Evolutionary conservation across 2,888 invertebrate genomes (phyloP).

Genomic region (Drosophila kuntzei): DNA sequence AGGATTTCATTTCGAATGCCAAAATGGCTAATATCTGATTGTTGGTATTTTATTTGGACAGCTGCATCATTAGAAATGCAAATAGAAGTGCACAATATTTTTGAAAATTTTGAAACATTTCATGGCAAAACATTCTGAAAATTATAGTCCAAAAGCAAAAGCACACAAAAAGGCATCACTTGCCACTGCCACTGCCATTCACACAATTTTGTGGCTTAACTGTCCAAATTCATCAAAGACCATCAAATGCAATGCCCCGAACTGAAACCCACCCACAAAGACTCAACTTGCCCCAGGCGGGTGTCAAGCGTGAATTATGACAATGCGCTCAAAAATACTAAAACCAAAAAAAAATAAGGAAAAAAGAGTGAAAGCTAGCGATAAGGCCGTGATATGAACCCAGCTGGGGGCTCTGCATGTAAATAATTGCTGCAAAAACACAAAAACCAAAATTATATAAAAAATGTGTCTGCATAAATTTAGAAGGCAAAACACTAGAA

Average conservation of each 20-base stretch:
- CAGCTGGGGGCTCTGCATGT: conserved; percentile 52
- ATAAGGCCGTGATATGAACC: conserved; percentile 59
- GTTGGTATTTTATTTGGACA: conserved; percentile 25
- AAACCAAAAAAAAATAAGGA: conserved; percentile 9
- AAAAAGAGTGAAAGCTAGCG: conserved; percentile 72
- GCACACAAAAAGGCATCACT: neutral
- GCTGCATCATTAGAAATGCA: conserved; percentile 70
- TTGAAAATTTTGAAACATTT: conserved; percentile 43
- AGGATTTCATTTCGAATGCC: conserved; percentile 17
- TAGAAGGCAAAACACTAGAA: conserved; percentile 38
- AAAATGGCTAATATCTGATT: conserved; percentile 19
- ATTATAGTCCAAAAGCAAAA: conserved; percentile 39
- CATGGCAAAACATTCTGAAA: conserved; percentile 38
- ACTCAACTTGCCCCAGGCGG: conserved; percentile 23
- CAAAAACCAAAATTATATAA: conserved; percentile 23
- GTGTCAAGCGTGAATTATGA: conserved; percentile 72
- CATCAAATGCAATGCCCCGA: conserved; percentile 57
- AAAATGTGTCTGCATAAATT: conserved; percentile 66
- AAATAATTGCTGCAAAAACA: conserved; percentile 64
- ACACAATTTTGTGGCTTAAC: conserved; percentile 48
- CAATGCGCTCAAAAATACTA: conserved; percentile 45
- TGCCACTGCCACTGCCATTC: conserved; percentile 17
- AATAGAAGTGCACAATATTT: conserved; percentile 47
- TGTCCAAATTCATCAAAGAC: conserved; percentile 73
- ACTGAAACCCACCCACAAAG: conserved; percentile 37